Evolutionary conservation across 35 echinoderm and acorn worm species (phyloP), one percentile per base, ranked within the genome.

Genomic region (Apostichopus parvimensis): DNA sequence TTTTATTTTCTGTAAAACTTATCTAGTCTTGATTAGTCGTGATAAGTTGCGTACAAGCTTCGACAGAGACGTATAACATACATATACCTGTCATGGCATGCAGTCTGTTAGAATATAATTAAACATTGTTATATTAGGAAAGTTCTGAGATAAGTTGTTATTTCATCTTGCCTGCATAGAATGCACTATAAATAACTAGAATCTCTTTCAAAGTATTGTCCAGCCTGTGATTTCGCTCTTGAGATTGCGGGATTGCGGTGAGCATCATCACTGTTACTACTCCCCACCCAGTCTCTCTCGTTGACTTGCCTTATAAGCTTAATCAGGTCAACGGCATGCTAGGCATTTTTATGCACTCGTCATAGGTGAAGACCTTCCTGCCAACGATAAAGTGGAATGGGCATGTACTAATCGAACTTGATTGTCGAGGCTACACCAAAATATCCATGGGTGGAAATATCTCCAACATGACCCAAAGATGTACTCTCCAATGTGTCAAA

Each of bases 241-340:
- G 5, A 60, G 81, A 24, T 15, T 59, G 81, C 55, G 9, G 17
- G 34, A 68, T 68, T 34, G 53, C 53, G 0, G 34, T 45, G 34
- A 45, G 34, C 34, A 61, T n/a, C 12, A 58, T 23, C 17, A 84
- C 54, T 59, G 54, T 84, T 54, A 56, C 81, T 84, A 54, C 26
- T 28, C 26, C 23, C 56, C 21, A 84, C 6, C 81, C 57, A 10
- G n/a, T n/a, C 58, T 61, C 7, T 12, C 34, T 45, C 34, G 34
- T 45, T 45, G 34, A 84, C 81, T 84, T 84, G 81, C 81, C 81
- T 84, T 84, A 84, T 84, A 84, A 84, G 81, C 81, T 61, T 84
- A 84, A 84, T 84, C 81, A 84, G 81, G 81, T 59, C 81, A 84
- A 58, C 6, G 81, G 81, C 52, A 84, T 84, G 54, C 57, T 20